These are phyloP conservation scores for Elephas maximus DNA, from an alignment of 2,113 vertebrate genomes.

Conservation along the genomic window DNA sequence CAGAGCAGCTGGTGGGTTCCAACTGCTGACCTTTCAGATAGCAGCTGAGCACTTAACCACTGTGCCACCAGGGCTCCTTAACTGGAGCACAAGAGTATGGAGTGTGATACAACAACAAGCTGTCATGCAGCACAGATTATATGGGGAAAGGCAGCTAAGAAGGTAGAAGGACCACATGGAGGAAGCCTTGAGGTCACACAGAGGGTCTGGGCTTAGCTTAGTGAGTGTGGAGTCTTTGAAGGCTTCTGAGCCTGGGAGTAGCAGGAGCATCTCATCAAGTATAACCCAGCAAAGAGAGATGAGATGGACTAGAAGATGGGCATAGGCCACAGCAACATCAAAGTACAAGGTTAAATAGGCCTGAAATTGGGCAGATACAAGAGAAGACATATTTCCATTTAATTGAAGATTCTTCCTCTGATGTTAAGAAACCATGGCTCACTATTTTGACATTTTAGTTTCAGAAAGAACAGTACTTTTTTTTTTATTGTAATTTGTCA, in stretches of 20 bases:
- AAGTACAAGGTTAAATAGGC: background rate
- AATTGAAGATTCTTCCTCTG: background rate
- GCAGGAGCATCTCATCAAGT: background rate
- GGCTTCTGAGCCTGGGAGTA: background rate
- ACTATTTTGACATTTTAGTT: constrained; percentile 42
- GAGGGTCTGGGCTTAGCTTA: background rate
- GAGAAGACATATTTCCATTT: background rate
- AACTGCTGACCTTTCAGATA: no score
- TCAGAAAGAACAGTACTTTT: constrained; percentile 23
- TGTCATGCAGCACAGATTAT: no score
- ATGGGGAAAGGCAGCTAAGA: background rate
- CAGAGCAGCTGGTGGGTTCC: no score
- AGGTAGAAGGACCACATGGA: background rate
- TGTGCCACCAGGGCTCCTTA: no score
- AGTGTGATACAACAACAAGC: background rate
- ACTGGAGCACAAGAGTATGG: background rate
- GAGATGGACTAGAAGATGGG: background rate
- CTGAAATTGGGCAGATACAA: background rate
- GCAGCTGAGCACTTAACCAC: no score
- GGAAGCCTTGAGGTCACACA: background rate
- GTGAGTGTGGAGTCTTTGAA: background rate
- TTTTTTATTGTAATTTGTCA: constrained; percentile 23
- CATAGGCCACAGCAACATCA: background rate
- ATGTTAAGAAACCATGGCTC: constrained; percentile 16
- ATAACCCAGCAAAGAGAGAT: background rate